phyloP scores from a whole-genome alignment of 2,888 invertebrate genomes.

The Temnothorax rugatulus region DNA sequence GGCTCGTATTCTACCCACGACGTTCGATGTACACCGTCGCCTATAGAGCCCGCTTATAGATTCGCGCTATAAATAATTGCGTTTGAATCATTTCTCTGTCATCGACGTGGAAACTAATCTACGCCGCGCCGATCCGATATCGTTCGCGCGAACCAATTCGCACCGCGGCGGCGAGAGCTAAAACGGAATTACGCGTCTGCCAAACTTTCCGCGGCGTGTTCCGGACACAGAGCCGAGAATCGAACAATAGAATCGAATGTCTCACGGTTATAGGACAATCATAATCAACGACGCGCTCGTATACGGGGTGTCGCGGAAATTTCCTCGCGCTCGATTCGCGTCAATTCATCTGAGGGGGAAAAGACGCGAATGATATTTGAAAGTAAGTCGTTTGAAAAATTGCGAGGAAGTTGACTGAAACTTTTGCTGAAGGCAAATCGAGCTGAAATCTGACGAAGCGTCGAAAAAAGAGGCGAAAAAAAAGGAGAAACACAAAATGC shows the following conservation, averaged over 20 bases:
- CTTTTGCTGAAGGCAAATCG: background rate
- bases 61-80: slow-evolving; percentile 10
- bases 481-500: background rate
- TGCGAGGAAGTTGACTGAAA: background rate
- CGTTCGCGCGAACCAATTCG: slow-evolving; percentile 17
- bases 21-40: background rate
- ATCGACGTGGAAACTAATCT: slow-evolving; percentile 21
- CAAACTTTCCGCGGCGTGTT: slow-evolving; percentile 25
- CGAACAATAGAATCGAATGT: slow-evolving; percentile 49
- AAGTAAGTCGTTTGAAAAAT: background rate
- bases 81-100: slow-evolving; percentile 35
- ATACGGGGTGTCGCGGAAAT: background rate
- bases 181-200: slow-evolving; percentile 31
- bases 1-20: background rate
- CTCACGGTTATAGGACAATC: slow-evolving; percentile 1
- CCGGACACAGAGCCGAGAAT: slow-evolving; percentile 6
- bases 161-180: background rate
- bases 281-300: background rate
- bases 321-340: background rate
- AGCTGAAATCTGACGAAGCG: background rate
- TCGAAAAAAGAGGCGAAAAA: background rate
- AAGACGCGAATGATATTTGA: background rate
- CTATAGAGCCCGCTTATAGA: slow-evolving; percentile 3
- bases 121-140: background rate
- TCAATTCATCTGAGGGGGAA: background rate